Evolutionary conservation across 2,888 invertebrate genomes (phyloP).

Genomic region (Pristionchus exspectatus): DNA sequence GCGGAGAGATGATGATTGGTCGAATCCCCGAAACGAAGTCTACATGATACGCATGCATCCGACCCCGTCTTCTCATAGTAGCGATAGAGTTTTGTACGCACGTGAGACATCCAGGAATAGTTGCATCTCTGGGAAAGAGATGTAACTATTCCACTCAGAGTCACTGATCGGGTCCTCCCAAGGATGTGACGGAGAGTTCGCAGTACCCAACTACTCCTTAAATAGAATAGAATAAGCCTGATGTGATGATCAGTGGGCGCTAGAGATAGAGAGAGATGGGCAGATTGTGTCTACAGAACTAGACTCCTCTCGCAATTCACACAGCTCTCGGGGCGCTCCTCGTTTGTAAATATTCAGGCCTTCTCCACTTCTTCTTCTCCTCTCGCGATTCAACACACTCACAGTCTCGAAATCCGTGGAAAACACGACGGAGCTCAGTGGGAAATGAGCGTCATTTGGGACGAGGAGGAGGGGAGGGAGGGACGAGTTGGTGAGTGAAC

Average conservation of each 20-base stretch:
- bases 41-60: not conserved
- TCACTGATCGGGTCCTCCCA: not conserved
- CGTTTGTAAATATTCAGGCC: constrained; percentile 37
- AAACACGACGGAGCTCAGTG: constrained; percentile 30
- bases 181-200: not conserved
- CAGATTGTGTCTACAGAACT: constrained; percentile 22
- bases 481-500: not conserved
- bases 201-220: not conserved
- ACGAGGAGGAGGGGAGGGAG: not conserved
- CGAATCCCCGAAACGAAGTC: not conserved
- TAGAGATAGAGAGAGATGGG: not conserved
- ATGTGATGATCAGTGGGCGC: not conserved
- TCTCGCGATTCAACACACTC: constrained; percentile 21
- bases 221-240: not conserved
- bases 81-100: not conserved
- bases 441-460: constrained; percentile 34
- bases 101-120: not conserved
- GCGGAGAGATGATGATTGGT: not conserved
- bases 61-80: not conserved
- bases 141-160: not conserved
- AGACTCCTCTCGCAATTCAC: not conserved
- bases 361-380: not conserved
- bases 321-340: not conserved
- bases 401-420: constrained; percentile 41
- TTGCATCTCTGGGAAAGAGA: not conserved